These are phyloP conservation scores for Accipiter superciliosus DNA, from an alignment of 2,797 vertebrate genomes.

Conservation along the genomic window DNA sequence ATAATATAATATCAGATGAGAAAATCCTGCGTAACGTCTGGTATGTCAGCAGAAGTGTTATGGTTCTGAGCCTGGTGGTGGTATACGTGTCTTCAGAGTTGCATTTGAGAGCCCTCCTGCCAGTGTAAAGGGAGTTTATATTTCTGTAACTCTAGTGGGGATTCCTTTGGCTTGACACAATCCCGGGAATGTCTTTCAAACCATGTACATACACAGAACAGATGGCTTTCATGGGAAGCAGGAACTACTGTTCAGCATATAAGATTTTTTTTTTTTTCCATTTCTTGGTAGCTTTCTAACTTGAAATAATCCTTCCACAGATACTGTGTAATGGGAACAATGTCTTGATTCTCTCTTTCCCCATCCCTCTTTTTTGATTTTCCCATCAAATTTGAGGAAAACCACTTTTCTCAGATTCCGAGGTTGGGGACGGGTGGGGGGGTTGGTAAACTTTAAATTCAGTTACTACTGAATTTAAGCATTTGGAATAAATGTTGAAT, in stretches of 20 bases:
- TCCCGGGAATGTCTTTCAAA: slow-evolving; percentile 63
- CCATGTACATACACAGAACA: slow-evolving; percentile 17
- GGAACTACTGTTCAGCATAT: slow-evolving; percentile 24
- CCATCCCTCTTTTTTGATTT: background rate
- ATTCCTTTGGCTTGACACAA: slow-evolving; percentile 66
- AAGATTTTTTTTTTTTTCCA: background rate
- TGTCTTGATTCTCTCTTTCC: background rate
- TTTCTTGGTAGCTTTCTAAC: slow-evolving; percentile 20
- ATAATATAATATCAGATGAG: slow-evolving; percentile 28
- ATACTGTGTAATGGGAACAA: background rate
- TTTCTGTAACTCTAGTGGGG: slow-evolving; percentile 64
- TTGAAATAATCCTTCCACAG: background rate
- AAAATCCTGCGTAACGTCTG: slow-evolving; percentile 5
- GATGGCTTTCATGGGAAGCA: slow-evolving; percentile 64
- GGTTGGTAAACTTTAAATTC: background rate
- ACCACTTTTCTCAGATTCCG: background rate
- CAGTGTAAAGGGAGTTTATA: slow-evolving; percentile 17
- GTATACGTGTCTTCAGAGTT: background rate
- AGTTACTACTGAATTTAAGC: background rate
- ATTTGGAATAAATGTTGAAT: background rate
- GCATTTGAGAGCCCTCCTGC: slow-evolving; percentile 1
- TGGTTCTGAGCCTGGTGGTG: background rate
- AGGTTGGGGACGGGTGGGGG: too few relatives aligned
- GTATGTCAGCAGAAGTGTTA: slow-evolving; percentile 17
- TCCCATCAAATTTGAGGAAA: background rate